Evolutionary conservation across 1,140 invertebrate genomes (phyloP).

Genomic region (Drosophila neocordata): DNA sequence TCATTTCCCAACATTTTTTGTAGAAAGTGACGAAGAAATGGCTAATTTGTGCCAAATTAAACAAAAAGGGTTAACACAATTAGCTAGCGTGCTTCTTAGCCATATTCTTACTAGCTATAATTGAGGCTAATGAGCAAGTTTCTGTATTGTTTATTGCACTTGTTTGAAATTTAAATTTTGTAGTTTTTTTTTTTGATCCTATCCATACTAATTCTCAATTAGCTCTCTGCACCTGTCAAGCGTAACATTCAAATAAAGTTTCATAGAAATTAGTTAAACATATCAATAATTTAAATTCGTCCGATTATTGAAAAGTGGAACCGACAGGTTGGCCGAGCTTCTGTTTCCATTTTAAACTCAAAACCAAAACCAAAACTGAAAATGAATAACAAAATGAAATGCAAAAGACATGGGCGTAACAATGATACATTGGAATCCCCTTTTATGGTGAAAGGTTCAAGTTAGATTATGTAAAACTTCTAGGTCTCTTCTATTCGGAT

Average conservation of each 20-base stretch:
- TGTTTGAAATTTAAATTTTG: no score
- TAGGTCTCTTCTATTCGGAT: no score
- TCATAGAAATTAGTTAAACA: conserved; percentile 72
- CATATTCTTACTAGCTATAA: conserved; percentile 32
- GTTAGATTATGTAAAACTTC: no score
- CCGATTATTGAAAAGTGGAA: conserved; percentile 67
- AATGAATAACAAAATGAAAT: background rate
- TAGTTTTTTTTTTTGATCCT: no score
- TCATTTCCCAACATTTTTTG: conserved; percentile 40
- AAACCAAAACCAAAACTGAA: background rate
- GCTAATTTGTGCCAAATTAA: conserved; percentile 28
- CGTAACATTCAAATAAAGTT: conserved; percentile 55
- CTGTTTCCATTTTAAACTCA: conserved; percentile 43
- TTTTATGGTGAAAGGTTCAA: no score
- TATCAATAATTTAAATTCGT: conserved; percentile 69
- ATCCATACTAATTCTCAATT: conserved; percentile 38
- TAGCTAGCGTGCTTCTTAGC: conserved; percentile 34
- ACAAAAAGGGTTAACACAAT: conserved; percentile 57
- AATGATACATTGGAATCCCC: background rate
- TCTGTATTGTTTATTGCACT: background rate
- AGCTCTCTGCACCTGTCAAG: conserved; percentile 54
- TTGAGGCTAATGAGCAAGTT: conserved; percentile 28
- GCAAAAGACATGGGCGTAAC: background rate
- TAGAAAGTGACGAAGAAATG: conserved; percentile 51
- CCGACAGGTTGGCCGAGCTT: conserved; percentile 70